Percentiles rank a stretch among this genome's conserved stretches.
phyloP scores from a whole-genome alignment of 2,113 vertebrate species.

The Raphicerus campestris region DNA sequence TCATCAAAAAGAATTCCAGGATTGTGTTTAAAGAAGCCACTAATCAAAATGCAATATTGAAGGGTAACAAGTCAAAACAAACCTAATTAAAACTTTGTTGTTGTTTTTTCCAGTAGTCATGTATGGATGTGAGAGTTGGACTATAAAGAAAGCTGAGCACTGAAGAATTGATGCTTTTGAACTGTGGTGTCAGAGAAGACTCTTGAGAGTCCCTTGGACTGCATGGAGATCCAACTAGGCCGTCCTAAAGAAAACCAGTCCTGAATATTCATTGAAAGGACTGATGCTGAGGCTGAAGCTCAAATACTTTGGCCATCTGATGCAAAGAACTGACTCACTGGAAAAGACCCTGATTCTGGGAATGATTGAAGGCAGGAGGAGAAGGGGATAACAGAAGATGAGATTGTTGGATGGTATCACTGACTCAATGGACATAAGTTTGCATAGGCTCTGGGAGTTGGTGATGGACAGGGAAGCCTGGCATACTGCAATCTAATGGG shows the following conservation, averaged over 20 bases:
- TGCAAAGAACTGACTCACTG: neutral
- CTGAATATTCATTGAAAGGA: neutral
- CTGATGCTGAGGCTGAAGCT: neutral
- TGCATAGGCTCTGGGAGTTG: neutral
- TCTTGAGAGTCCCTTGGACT: neutral
- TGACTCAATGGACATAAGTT: neutral
- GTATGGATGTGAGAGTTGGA: neutral
- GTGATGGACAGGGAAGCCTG: neutral
- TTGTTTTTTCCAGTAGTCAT: neutral
- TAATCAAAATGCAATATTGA: neutral
- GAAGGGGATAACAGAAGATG: neutral
- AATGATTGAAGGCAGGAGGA: accelerated
- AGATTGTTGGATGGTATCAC: neutral
- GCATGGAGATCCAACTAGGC: neutral
- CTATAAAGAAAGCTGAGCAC: neutral
- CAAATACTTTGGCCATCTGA: neutral
- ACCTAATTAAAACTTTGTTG: neutral
- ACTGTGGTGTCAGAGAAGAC: neutral
- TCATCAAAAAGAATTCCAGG: constrained; percentile 75
- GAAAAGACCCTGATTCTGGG: neutral
- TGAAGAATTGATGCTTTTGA: neutral
- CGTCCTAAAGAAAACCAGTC: neutral
- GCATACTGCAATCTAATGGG: neutral
- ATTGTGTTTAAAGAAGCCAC: neutral
- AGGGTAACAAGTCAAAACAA: neutral